These are phyloP conservation scores for Mellivora capensis DNA, from an alignment of 2,113 vertebrate species.

Conservation along the genomic window DNA sequence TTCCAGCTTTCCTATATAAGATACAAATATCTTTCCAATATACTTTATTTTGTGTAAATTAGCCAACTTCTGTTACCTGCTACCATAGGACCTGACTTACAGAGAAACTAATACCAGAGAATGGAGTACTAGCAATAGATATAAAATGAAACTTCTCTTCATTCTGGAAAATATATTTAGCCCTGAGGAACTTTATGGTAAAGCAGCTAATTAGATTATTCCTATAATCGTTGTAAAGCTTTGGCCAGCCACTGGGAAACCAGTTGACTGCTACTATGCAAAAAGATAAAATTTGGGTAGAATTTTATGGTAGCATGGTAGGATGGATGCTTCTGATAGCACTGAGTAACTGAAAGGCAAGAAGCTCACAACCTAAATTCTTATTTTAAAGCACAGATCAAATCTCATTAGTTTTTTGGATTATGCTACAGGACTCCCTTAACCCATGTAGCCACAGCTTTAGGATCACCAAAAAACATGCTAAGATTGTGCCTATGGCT, in stretches of 20 bases:
- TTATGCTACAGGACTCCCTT: background rate
- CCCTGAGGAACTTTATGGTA: background rate
- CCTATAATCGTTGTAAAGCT: background rate
- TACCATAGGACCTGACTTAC: background rate
- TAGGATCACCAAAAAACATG: background rate
- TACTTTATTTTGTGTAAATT: background rate
- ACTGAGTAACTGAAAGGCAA: background rate
- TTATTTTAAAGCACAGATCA: background rate
- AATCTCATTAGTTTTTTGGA: background rate
- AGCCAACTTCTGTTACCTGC: background rate
- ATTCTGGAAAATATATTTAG: background rate
- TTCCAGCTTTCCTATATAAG: background rate
- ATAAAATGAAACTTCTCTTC: background rate
- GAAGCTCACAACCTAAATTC: background rate
- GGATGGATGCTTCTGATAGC: background rate
- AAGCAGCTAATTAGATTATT: background rate
- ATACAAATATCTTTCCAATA: background rate
- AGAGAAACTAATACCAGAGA: background rate
- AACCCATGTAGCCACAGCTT: background rate
- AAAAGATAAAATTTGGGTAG: background rate
- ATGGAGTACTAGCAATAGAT: background rate
- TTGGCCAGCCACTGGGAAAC: background rate
- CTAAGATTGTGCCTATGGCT: background rate
- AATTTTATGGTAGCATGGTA: background rate
- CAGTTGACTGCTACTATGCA: background rate